These are phyloP conservation scores for Chaetodon trifascialis DNA, from an alignment of 2,113 vertebrate genomes.

Conservation along the genomic window DNA sequence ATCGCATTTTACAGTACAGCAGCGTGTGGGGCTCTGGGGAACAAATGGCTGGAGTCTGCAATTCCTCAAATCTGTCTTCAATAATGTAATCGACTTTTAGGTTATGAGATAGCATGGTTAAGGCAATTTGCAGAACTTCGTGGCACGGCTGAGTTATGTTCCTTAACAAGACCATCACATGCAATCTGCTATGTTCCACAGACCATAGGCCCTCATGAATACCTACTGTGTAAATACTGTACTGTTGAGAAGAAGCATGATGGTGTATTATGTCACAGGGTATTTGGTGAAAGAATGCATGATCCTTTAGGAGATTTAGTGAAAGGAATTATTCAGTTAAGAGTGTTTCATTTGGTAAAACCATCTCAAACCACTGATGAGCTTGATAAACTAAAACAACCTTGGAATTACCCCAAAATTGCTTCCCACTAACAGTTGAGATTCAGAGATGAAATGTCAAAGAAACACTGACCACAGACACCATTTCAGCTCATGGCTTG, in stretches of 20 bases:
- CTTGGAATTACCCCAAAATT: conserved; percentile 17
- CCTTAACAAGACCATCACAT: conserved; percentile 77
- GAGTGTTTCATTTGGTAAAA: conserved; percentile 49
- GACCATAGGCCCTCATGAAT: conserved; percentile 65
- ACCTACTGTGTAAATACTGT: conserved; percentile 61
- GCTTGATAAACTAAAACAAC: conserved; percentile 27
- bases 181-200: conserved; percentile 64
- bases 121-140: conserved; percentile 72
- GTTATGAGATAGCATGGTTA: conserved; percentile 68
- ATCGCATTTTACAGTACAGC: conserved; percentile 79
- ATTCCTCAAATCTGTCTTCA: conserved; percentile 75
- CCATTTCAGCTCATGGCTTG: conserved; percentile 6
- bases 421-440: conserved; percentile 10
- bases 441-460: conserved; percentile 15
- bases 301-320: conserved; percentile 48
- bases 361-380: conserved; percentile 8
- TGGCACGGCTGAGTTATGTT: conserved; percentile 72
- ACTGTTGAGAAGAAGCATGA: conserved; percentile 35
- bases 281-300: conserved; percentile 47
- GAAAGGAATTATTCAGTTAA: conserved; percentile 62
- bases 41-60: conserved; percentile 65
- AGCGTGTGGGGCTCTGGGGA: conserved; percentile 65
- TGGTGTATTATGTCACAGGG: conserved; percentile 44
- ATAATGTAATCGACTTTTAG: conserved; percentile 78
- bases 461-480: conserved; percentile 8